Evolutionary conservation across 2,888 invertebrate genomes (phyloP), one percentile per base, ranked within the genome.

Genomic region (Malacosoma neustria): DNA sequence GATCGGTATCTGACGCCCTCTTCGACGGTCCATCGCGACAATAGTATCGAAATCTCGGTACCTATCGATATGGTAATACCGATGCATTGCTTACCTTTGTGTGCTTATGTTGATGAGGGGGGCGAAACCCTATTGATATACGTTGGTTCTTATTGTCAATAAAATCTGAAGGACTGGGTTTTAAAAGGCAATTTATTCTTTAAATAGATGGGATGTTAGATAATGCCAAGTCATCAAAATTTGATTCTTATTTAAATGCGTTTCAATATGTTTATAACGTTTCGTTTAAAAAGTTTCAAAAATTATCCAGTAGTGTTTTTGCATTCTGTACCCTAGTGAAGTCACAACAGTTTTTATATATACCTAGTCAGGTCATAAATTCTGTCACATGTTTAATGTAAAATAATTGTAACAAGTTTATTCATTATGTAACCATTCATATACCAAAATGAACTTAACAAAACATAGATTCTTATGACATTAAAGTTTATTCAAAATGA

Each of bases 81-180:
- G 50, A 56, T 64, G 71, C 73, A 76, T 77, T 74, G 75, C 72
- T 59, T 51, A 62, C 66, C 73, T 72, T 77, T 79, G 79, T 77
- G 68, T 74, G 67, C 73, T 76, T 80, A 81, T 72, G 73, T 71
- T 74, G 77, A 82, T 81, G 82, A 82, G 80, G 75, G 79, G 79
- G 82, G 80, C 80, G 79, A 79, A 81, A 77, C 80, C 62, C 71
- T 58, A 79, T 79, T 79, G 76, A 76, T 73, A 76, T 72, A 72
- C 72, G 75, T 74, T 72, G 67, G 60, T 69, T 69, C 61, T 72
- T 67, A 77, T 79, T 82, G 75, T 80, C 71, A 75, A 72, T 74
- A 71, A 68, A 73, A 69, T 70, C 60, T 66, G 66, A 68, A 63
- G 68, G 73, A 72, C 67, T 62, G 63, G 68, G 66, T 68, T 68